Base-by-base conservation (phyloP, 1,140 invertebrate genomes). In the Palaemon carinicauda region DNA sequence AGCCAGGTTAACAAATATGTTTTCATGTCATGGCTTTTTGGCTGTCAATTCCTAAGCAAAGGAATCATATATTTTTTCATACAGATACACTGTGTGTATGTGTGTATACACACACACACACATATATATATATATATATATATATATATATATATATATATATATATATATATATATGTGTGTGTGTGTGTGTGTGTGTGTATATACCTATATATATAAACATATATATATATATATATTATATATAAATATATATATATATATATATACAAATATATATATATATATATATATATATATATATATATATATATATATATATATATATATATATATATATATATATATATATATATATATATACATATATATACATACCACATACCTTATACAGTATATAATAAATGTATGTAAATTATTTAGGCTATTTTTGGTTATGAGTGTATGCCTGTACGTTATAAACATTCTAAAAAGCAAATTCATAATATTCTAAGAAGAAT, bases 231-330 rank as follows among this genome's bases (percentile, higher is more conserved):
- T 60, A 60, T 7, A 60, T 60, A 12, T 60, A 60, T 4, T 60
- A 12, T 60, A 60, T 60, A 60, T 12, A 60, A 4, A 60, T 12
- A 60, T 60, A 60, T 19, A 60, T 60, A 60, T 19, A 60, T 12
- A 60, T 4, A 60, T 12, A 60, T 4, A 60, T 12, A 60, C 17
- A 60, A 2, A 60, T n/a, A 60, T 60, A 60, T n/a, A 60, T 60
- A 60, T n/a, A 60, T 60, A 60, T n/a, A 60, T 60, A 60, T n/a
- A 60, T 60, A 60, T n/a, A 60, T 60, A 60, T 60, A 60, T 60
- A 60, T 60, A 60, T 60, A 60, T 60, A 60, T 60, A 60, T 60
- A 27, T 60, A 60, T 27, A 60, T 60, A 60, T 60, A 12, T 60
- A 12, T 60, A 12, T 60, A 12, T 60, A 12, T 60, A 12, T 60